Evolutionary conservation across 1,140 invertebrate genomes (phyloP).

Genomic region (Trichomalopsis sarcophagae): DNA sequence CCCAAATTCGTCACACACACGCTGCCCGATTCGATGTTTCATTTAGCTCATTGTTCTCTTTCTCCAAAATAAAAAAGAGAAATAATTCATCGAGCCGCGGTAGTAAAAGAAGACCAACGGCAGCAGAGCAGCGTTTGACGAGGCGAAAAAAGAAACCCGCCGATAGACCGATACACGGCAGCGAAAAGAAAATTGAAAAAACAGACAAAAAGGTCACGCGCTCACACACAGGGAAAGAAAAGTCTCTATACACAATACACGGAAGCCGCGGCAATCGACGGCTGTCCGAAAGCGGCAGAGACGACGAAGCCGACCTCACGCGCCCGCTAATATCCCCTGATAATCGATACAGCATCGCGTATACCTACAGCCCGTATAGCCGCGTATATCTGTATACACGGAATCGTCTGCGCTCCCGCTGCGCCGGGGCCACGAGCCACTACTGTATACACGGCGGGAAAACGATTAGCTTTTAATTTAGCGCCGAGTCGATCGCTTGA

Average conservation of each 20-base stretch:
- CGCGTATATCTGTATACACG: neutral
- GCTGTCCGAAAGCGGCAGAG: neutral
- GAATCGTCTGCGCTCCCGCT: neutral
- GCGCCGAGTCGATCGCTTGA: constrained; percentile 64
- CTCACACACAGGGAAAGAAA: neutral
- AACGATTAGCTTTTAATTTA: constrained; percentile 71
- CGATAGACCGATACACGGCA: neutral
- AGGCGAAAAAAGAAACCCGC: constrained; percentile 19
- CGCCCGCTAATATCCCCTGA: constrained; percentile 31
- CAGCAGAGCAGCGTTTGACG: constrained; percentile 10
- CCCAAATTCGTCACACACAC: constrained; percentile 28
- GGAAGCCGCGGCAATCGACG: constrained; percentile 27
- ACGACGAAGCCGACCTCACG: constrained; percentile 29
- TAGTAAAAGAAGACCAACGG: neutral
- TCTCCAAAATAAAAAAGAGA: neutral
- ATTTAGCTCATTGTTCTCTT: constrained; percentile 1
- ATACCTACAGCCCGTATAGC: neutral
- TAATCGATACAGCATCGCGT: constrained; percentile 49
- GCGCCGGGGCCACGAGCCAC: constrained; percentile 47
- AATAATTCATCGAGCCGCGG: neutral
- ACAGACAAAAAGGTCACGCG: neutral
- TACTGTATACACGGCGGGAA: constrained; percentile 54
- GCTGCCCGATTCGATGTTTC: constrained; percentile 8
- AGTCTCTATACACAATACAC: neutral
- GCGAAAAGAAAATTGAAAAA: constrained; percentile 36